A percentile compares a stretch with the other conserved stretches of the same genome.
phyloP scores from a whole-genome alignment of 1,140 invertebrate genomes.

The Caenorhabditis latens region DNA sequence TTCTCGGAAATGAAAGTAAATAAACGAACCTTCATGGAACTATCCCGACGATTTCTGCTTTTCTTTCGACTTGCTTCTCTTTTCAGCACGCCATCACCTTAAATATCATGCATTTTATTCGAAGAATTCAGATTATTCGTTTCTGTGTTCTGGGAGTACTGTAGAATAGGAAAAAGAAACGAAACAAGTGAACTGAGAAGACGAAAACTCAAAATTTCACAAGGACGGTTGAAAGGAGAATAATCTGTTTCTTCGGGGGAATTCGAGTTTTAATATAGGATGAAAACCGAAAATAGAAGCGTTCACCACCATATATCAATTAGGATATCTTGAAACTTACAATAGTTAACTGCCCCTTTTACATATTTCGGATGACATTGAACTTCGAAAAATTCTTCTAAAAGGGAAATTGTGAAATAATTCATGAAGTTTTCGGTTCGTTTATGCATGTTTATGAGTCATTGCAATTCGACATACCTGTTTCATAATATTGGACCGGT shows the following conservation, averaged over 20 bases:
- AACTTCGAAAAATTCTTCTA: constrained; percentile 54
- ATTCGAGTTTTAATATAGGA: not conserved
- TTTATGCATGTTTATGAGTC: not conserved
- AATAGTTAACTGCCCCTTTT: constrained; percentile 44
- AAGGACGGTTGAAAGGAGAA: no score
- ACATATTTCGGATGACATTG: constrained; percentile 51
- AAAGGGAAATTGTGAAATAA: constrained; percentile 13
- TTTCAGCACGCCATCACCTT: constrained; percentile 49
- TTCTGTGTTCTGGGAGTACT: not conserved
- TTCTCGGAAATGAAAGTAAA: not conserved
- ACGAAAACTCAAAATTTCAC: constrained; percentile 13
- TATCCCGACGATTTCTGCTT: constrained; percentile 60
- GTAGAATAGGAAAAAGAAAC: no score
- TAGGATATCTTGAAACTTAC: not conserved
- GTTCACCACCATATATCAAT: not conserved
- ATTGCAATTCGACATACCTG: constrained; percentile 15
- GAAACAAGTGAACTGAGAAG: not conserved
- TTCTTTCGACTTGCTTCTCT: constrained; percentile 57
- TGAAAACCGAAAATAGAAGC: not conserved
- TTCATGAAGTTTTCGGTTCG: not conserved
- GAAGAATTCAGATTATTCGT: not conserved
- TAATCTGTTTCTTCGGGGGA: no score
- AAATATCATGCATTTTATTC: not conserved
- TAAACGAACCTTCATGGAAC: constrained; percentile 68
- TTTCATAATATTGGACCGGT: constrained; percentile 63